Evolutionary conservation across 2,113 vertebrate species (phyloP), one percentile per base, ranked within the genome.

Genomic region (Gorsachius goisagi): DNA sequence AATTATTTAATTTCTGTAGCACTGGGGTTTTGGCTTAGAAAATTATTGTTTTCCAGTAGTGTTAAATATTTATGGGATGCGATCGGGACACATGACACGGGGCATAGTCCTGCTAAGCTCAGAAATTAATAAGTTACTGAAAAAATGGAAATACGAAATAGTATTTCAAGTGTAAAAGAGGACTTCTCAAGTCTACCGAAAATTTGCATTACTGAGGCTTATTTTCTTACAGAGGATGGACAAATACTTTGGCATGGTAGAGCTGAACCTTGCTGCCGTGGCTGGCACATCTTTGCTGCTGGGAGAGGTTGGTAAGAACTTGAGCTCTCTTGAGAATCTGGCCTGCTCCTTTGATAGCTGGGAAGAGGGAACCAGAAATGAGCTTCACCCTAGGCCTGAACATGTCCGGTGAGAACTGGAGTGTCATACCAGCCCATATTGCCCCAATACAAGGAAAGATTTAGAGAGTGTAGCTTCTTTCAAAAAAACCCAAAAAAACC

Each of bases 1-100:
- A 93, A 96, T 97, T 94, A 94, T 95, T 96, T 95, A 80, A 91
- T 96, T 95, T 75, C 95, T 94, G 85, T 76, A 80, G 92, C 3
- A 2, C 56, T 74, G 17, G 17, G 41, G 76, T 95, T 96, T 75
- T 41, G 88, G 78, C 93, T 86, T 73, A 89, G 93, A 66, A 93
- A 95, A 89, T 92, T 4, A 85, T 84, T 94, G 89, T 85, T 93
- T 93, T 95, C 84, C 74, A 17, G 49, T 6, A 4, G 55, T 44
- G 90, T 84, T 96, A 84, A 94, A 95, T 92, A 94, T 97, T 94
- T 88, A 96, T 94, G 89, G 35, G 6, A 17, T 78, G 67, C 83
- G 84, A 28, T 55, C 66, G 94, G 77, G 86, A 20, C 6, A 6
- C 33, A 9, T 12, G 71, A 58, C 39, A 15, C 6, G 2, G 78